Evolutionary conservation across 2,797 vertebrate species (phyloP).

Genomic region (Sebastes iracundus): DNA sequence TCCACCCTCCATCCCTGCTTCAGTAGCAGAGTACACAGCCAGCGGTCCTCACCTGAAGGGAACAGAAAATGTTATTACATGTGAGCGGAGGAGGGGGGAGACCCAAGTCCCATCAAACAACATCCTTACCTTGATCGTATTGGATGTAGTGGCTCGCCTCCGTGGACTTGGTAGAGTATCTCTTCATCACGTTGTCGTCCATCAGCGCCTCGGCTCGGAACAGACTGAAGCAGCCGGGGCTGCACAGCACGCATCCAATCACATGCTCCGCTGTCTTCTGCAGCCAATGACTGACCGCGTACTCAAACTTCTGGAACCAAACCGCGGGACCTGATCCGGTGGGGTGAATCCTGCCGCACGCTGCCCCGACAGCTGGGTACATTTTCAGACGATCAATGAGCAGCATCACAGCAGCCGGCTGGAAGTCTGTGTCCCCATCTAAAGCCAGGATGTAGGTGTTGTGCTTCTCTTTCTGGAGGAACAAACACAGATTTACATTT

Average conservation of each 20-base stretch:
- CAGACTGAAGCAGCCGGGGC: conserved; percentile 83
- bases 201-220: conserved; percentile 81
- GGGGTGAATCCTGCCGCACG: conserved; percentile 83
- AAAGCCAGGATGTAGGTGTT: conserved; percentile 82
- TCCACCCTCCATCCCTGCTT: conserved; percentile 86
- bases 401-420: conserved; percentile 77
- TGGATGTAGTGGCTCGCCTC: conserved; percentile 78
- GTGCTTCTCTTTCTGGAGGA: conserved; percentile 67
- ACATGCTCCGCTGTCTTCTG: conserved; percentile 84
- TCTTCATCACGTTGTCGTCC: conserved; percentile 85
- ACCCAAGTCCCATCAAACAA: background rate
- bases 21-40: conserved; percentile 83
- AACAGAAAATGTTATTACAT: background rate
- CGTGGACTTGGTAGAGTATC: conserved; percentile 72
- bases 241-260: conserved; percentile 80
- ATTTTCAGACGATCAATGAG: conserved; percentile 79
- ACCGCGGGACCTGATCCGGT: conserved; percentile 82
- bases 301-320: conserved; percentile 87
- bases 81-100: background rate
- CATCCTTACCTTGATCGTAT: conserved; percentile 80
- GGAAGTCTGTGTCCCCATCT: conserved; percentile 84
- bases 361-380: conserved; percentile 80
- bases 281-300: conserved; percentile 82
- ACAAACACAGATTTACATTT: background rate
- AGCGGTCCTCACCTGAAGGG: conserved; percentile 83